phyloP scores from a whole-genome alignment of 2,113 vertebrate species.

The Seriola rivoliana region DNA sequence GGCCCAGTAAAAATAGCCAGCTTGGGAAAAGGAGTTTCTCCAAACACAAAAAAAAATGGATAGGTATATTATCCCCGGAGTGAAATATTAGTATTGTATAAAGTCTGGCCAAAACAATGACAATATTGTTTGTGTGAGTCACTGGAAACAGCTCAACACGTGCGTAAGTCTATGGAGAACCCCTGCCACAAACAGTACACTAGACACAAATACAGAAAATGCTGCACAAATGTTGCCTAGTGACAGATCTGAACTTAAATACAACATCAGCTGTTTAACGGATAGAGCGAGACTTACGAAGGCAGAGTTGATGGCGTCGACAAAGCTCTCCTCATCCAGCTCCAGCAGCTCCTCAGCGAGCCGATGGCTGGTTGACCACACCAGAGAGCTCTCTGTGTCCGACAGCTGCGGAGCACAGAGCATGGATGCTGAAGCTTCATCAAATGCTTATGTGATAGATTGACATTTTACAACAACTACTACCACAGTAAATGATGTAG shows the following conservation, averaged over 20 bases:
- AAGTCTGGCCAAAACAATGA: slow-evolving; percentile 53
- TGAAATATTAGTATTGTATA: slow-evolving; percentile 65
- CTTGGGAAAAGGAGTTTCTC: slow-evolving; percentile 84
- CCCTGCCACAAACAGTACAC: not conserved
- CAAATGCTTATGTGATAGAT: not conserved
- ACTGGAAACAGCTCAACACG: slow-evolving; percentile 32
- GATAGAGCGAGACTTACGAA: slow-evolving; percentile 89
- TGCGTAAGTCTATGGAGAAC: slow-evolving; percentile 21
- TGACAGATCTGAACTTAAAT: slow-evolving; percentile 38
- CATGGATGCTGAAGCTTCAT: not conserved
- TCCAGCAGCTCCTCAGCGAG: slow-evolving; percentile 90
- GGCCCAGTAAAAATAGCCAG: slow-evolving; percentile 83
- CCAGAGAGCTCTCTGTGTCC: slow-evolving; percentile 93
- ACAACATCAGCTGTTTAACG: slow-evolving; percentile 8
- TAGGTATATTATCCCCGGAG: slow-evolving; percentile 47
- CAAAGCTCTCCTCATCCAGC: slow-evolving; percentile 94
- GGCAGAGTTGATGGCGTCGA: slow-evolving; percentile 95
- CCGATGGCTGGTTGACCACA: slow-evolving; percentile 95
- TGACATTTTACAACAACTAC: not conserved
- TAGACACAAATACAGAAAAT: slow-evolving; percentile 25
- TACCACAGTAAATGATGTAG: slow-evolving; percentile 4
- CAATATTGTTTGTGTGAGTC: slow-evolving; percentile 52
- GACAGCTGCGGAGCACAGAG: slow-evolving; percentile 87
- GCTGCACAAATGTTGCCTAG: slow-evolving; percentile 21
- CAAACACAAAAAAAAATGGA: slow-evolving; percentile 67